Conservation (phyloP, 2,797 vertebrate genomes). For the Thalassophryne amazonica region DNA sequence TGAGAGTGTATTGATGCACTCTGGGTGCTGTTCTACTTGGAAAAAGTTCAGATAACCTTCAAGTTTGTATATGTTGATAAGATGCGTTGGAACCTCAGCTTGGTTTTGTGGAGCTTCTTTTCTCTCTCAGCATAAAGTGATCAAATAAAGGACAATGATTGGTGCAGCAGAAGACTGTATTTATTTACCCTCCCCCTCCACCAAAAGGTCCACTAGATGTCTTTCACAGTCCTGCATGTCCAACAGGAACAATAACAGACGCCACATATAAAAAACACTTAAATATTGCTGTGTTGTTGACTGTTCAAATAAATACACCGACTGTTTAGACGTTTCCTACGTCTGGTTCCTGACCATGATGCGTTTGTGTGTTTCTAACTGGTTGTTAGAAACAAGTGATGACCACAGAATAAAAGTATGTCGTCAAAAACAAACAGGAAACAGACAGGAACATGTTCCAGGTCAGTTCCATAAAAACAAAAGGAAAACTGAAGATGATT, state of each 20-base stretch:
- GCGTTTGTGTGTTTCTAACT: constrained; percentile 63
- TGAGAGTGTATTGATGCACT: no score
- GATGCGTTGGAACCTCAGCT: no score
- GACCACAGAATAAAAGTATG: constrained; percentile 60
- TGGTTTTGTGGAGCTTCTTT: no score
- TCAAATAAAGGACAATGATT: no score
- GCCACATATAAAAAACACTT: constrained; percentile 65
- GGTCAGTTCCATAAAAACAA: constrained; percentile 1
- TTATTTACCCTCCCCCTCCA: constrained; percentile 61
- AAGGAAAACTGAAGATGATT: constrained; percentile 31
- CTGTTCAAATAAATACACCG: constrained; percentile 47
- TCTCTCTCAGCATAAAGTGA: no score
- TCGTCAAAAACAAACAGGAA: constrained; percentile 48
- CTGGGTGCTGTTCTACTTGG: no score
- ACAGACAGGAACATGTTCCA: no score
- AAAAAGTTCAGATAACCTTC: no score
- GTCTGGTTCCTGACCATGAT: constrained; percentile 40
- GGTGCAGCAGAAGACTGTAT: constrained; percentile 70
- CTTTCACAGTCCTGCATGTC: constrained; percentile 62
- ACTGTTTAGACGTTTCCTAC: constrained; percentile 27
- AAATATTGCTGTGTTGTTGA: constrained; percentile 75
- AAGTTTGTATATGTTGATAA: no score
- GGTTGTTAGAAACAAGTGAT: constrained; percentile 50
- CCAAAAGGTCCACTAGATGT: constrained; percentile 53
- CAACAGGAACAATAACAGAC: constrained; percentile 54